Conservation (phyloP, 2,888 invertebrate genomes). For the Lasioglossum malachurum region DNA sequence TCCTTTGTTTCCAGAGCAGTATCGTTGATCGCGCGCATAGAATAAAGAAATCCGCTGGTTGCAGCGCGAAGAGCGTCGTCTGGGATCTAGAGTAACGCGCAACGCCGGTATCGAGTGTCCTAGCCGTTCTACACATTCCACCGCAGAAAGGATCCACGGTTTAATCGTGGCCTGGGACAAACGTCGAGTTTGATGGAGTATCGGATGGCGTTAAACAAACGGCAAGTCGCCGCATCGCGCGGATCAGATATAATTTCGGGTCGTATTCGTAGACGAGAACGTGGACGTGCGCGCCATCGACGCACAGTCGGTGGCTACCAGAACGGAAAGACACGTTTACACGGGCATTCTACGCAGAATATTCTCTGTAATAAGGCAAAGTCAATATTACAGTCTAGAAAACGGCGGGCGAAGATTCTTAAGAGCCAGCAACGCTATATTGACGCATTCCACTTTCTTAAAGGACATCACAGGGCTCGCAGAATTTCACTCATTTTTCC, state of each 20-base stretch:
- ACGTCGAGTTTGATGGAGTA: conserved; percentile 41
- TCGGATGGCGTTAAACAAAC: conserved; percentile 52
- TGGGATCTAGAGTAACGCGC: conserved; percentile 5
- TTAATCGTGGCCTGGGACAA: conserved; percentile 24
- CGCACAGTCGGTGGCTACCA: background rate
- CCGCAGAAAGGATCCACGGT: conserved; percentile 15
- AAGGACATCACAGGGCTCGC: background rate
- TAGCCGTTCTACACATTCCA: background rate
- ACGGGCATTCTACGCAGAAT: background rate
- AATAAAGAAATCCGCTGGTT: background rate
- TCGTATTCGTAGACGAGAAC: conserved; percentile 34
- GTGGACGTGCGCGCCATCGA: no score
- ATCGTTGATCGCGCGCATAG: background rate
- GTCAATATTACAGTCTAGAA: background rate
- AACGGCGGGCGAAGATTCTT: background rate
- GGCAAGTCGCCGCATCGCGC: conserved; percentile 54
- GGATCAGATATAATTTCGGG: conserved; percentile 65
- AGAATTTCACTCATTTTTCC: background rate
- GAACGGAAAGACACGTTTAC: no score
- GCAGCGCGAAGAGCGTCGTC: background rate
- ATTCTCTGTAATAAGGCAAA: background rate
- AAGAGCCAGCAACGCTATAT: no score
- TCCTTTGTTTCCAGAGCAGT: background rate
- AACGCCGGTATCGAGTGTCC: conserved; percentile 7
- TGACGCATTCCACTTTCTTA: background rate